These are phyloP conservation scores for Leptinotarsa defecta DNA, from an alignment of 1,140 invertebrate species.

Conservation along the genomic window DNA sequence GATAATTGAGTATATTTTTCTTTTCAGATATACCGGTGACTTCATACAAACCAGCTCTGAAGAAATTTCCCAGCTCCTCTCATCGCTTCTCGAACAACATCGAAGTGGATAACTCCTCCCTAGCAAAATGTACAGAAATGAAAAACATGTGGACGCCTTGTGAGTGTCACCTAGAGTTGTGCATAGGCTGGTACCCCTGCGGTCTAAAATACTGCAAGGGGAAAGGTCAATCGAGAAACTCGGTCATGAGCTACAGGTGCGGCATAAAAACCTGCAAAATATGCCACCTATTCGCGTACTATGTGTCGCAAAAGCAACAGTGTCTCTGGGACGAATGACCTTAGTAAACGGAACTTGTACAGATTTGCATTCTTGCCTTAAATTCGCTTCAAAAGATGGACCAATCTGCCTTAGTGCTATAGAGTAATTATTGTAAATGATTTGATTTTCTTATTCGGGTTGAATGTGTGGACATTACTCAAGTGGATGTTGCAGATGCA, in stretches of 20 bases:
- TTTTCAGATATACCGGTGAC: slow-evolving; percentile 66
- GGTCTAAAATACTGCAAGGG: slow-evolving; percentile 92
- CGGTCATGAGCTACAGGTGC: slow-evolving; percentile 76
- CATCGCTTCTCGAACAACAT: slow-evolving; percentile 48
- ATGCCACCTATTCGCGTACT: slow-evolving; percentile 85
- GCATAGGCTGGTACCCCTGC: slow-evolving; percentile 89
- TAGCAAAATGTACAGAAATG: slow-evolving; percentile 65
- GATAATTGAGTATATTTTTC: neutral
- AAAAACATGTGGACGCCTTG: slow-evolving; percentile 72
- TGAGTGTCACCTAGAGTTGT: slow-evolving; percentile 80
- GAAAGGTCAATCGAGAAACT: slow-evolving; percentile 63
- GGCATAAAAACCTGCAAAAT: slow-evolving; percentile 94
- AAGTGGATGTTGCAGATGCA: neutral
- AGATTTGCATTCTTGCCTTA: slow-evolving; percentile 36
- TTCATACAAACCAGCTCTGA: slow-evolving; percentile 59
- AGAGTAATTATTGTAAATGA: slow-evolving; percentile 16
- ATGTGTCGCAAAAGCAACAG: slow-evolving; percentile 78
- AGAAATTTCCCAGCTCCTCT: slow-evolving; percentile 60
- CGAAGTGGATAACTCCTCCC: slow-evolving; percentile 48
- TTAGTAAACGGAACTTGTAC: slow-evolving; percentile 32
- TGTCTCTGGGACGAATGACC: slow-evolving; percentile 88
- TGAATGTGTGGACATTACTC: neutral
- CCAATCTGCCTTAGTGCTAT: slow-evolving; percentile 47
- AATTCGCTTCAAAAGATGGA: slow-evolving; percentile 39
- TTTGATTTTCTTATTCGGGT: slow-evolving; percentile 9